Evolutionary conservation across 2,113 vertebrate genomes (phyloP).

Genomic region (Poecile atricapillus): DNA sequence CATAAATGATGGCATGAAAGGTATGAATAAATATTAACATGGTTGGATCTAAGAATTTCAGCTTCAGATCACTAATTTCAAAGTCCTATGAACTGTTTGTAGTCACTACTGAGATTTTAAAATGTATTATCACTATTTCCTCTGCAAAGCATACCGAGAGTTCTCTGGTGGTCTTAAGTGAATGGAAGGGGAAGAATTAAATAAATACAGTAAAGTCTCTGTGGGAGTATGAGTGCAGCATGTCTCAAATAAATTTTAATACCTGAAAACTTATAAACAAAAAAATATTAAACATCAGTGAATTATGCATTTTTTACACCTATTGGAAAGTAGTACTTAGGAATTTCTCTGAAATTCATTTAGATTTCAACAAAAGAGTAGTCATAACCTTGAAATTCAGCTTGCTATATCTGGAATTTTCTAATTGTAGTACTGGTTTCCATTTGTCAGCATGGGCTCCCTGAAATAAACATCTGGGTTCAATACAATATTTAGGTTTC

Average conservation of each 20-base stretch:
- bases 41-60: background rate
- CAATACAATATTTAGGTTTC: background rate
- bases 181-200: background rate
- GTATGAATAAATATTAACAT: constrained; percentile 24
- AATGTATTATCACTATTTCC: background rate
- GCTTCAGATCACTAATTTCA: constrained; percentile 7
- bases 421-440: background rate
- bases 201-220: background rate
- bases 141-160: background rate
- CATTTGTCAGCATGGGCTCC: background rate
- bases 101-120: background rate
- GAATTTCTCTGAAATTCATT: background rate
- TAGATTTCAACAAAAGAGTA: background rate
- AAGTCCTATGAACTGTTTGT: background rate
- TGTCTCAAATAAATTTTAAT: background rate
- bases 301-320: background rate
- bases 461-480: background rate
- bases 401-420: background rate
- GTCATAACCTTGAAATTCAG: background rate
- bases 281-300: background rate
- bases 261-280: background rate
- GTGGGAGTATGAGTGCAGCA: background rate
- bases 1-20: constrained; percentile 23
- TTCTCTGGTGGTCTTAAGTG: background rate
- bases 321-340: background rate